Conservation (phyloP, 2,797 vertebrate genomes). For the Pteronotus mesoamericanus region DNA sequence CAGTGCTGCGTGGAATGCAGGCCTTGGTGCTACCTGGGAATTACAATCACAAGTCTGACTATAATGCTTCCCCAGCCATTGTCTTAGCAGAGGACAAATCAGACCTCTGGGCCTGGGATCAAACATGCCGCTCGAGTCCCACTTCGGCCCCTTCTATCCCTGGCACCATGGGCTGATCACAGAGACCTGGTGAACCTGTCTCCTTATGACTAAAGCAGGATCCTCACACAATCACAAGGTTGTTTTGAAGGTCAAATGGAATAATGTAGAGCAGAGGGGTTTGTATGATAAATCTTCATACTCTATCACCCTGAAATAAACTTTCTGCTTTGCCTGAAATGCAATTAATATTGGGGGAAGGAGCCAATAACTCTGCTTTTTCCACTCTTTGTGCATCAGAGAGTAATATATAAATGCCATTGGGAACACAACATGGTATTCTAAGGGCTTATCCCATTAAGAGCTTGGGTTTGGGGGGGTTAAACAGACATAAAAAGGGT, state of each 20-base stretch:
- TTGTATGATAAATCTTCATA: neutral
- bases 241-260: neutral
- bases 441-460: neutral
- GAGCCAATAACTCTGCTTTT: neutral
- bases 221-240: neutral
- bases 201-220: neutral
- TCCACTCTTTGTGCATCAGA: neutral
- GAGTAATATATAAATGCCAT: neutral
- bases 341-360: neutral
- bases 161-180: neutral
- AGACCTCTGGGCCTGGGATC: neutral
- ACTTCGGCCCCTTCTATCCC: neutral
- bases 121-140: neutral
- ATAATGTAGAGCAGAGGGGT: neutral
- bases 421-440: neutral
- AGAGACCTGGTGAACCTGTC: neutral
- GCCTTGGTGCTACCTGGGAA: neutral
- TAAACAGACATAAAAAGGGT: neutral
- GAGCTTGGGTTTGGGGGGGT: neutral
- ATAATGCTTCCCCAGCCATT: fast-evolving
- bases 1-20: fast-evolving
- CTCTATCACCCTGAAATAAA: neutral
- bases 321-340: neutral
- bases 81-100: neutral
- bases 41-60: too few relatives aligned